Evolutionary conservation across 1,140 invertebrate species (phyloP).

Genomic region (Himalopsyche phryganea): DNA sequence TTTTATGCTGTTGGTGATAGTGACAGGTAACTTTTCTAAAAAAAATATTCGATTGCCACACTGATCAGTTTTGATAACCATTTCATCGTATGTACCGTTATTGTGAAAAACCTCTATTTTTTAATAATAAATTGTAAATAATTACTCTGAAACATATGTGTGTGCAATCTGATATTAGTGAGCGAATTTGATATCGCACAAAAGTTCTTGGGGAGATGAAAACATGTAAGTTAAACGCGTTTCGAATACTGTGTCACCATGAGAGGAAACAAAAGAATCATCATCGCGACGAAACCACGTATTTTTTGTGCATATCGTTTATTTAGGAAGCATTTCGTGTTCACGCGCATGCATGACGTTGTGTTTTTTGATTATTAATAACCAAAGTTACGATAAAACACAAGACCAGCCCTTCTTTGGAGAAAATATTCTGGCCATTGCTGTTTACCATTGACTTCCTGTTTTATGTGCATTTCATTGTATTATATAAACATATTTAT

Average conservation of each 20-base stretch:
- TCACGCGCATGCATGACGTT: not conserved
- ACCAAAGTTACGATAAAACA: not conserved
- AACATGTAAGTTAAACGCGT: not conserved
- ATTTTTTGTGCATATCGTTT: not conserved
- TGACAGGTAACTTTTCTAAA: not conserved
- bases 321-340: not conserved
- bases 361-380: not conserved
- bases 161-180: not conserved
- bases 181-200: too few species aligned
- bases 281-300: slow-evolving; percentile 10
- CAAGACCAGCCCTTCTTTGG: not conserved
- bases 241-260: slow-evolving; percentile 14
- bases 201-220: too few species aligned
- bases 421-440: not conserved
- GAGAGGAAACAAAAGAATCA: slow-evolving; percentile 23
- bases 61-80: slow-evolving; percentile 23
- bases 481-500: slow-evolving; percentile 3
- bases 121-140: slow-evolving; percentile 7
- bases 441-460: not conserved
- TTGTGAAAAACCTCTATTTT: slow-evolving; percentile 18
- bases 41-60: not conserved
- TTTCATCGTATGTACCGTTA: slow-evolving; percentile 26
- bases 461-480: slow-evolving; percentile 1
- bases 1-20: not conserved
- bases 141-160: not conserved